Conservation (phyloP, 2,113 vertebrate genomes). For the Actenoides hombroni region DNA sequence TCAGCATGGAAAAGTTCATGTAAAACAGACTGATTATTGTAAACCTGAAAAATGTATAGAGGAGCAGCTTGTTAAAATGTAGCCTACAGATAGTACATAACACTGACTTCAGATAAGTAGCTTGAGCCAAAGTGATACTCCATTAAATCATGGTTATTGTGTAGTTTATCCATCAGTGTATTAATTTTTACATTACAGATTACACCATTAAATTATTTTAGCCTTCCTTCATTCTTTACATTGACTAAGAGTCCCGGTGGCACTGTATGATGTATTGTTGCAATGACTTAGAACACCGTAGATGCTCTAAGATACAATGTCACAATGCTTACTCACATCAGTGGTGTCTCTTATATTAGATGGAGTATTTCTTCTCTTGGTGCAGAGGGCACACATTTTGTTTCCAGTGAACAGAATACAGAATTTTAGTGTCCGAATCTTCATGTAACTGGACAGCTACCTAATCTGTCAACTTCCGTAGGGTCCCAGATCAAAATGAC, state of each 20-base stretch:
- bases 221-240: neutral
- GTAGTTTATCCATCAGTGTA: slow-evolving; percentile 39
- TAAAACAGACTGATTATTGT: slow-evolving; percentile 61
- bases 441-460: neutral
- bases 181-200: slow-evolving; percentile 54
- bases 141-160: slow-evolving; percentile 52
- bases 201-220: neutral
- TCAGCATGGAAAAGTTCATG: slow-evolving; percentile 41
- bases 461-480: neutral
- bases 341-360: neutral
- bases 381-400: neutral
- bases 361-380: neutral
- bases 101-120: slow-evolving; percentile 64
- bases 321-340: neutral
- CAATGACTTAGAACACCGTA: neutral
- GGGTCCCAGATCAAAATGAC: neutral
- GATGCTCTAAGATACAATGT: neutral
- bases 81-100: slow-evolving; percentile 47
- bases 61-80: slow-evolving; percentile 65
- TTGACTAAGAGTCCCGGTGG: neutral
- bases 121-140: slow-evolving; percentile 45
- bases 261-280: neutral
- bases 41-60: slow-evolving; percentile 59
- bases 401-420: neutral
- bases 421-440: neutral